Conservation (phyloP, 2,888 invertebrate genomes). For the Phortica okadai region DNA sequence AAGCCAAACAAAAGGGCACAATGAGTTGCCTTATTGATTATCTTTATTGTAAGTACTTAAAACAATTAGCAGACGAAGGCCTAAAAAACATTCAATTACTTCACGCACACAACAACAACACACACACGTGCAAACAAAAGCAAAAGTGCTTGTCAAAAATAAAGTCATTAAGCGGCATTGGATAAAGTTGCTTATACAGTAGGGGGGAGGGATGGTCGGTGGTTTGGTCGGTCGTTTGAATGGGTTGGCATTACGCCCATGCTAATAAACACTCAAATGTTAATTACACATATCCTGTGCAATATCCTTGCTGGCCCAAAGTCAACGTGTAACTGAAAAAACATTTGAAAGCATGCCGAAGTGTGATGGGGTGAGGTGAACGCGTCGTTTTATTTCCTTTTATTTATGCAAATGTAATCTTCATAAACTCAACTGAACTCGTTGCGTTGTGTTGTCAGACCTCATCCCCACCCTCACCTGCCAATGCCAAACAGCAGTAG, state of each 20-base stretch:
- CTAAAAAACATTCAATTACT: no score
- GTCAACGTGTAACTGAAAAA: not conserved
- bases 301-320: conserved; percentile 15
- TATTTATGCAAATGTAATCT: conserved; percentile 38
- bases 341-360: not conserved
- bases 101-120: no score
- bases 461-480: not conserved
- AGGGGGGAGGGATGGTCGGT: not conserved
- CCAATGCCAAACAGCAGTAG: not conserved
- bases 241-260: conserved; percentile 37
- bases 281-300: conserved; percentile 38
- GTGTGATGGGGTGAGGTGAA: not conserved
- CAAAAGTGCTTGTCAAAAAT: conserved; percentile 12
- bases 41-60: no score
- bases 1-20: no score
- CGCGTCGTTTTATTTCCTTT: conserved; percentile 15
- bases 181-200: no score
- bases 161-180: conserved; percentile 18
- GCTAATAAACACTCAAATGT: conserved; percentile 25
- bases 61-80: no score
- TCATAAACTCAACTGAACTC: conserved; percentile 35
- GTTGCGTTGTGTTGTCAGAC: not conserved
- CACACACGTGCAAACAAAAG: not conserved
- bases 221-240: conserved; percentile 44
- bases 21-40: no score